A percentile compares a stretch with the other conserved stretches of the same genome.
These are phyloP conservation scores for Piprites chloris DNA, from an alignment of 2,113 vertebrate genomes.

Conservation along the genomic window DNA sequence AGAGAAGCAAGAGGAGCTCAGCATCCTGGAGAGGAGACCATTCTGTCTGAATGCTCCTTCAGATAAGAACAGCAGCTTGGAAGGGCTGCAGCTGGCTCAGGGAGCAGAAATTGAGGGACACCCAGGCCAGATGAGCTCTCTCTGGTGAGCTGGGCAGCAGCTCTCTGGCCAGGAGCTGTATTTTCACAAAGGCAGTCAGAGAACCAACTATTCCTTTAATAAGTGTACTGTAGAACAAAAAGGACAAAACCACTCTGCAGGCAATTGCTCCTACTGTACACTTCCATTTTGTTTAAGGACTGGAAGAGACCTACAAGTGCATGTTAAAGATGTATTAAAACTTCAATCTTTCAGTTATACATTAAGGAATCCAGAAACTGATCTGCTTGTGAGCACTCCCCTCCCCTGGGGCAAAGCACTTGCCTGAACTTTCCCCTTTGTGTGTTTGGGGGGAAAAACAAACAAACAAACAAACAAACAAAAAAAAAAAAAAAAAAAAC, in stretches of 20 bases:
- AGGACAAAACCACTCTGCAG: background rate
- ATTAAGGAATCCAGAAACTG: background rate
- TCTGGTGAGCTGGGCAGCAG: background rate
- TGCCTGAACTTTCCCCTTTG: background rate
- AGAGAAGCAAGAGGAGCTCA: background rate
- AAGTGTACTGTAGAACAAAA: background rate
- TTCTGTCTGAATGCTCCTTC: background rate
- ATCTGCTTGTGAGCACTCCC: background rate
- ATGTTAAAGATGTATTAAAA: background rate
- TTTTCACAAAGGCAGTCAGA: background rate
- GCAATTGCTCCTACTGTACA: background rate
- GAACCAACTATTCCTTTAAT: background rate
- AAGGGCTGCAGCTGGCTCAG: background rate
- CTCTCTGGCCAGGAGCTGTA: background rate
- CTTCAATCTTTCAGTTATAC: background rate
- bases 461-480: no score
- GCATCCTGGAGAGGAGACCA: background rate
- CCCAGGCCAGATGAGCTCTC: background rate
- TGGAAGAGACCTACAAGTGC: background rate
- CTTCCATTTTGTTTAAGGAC: background rate
- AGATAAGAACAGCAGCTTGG: background rate
- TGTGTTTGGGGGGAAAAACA: background rate
- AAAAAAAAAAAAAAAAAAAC: no score
- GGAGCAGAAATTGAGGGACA: background rate
- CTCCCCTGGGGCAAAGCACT: background rate